Base-by-base conservation (phyloP, 2,888 invertebrate genomes). In the Apotomis capreana region DNA sequence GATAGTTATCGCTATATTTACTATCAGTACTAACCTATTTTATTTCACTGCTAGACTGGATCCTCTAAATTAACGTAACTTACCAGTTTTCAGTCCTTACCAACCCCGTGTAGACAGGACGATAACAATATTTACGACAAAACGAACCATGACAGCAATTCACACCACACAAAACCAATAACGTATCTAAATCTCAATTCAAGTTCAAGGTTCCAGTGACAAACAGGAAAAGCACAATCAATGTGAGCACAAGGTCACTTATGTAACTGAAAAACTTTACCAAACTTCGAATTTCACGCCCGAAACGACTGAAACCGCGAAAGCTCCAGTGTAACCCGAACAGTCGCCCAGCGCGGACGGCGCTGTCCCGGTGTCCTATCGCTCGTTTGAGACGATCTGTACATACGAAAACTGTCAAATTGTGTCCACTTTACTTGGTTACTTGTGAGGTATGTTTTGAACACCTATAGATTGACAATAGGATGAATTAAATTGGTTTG, bases 241-340 rank as follows among this genome's bases (percentile, higher is more conserved):
- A 63, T 63, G 63, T n/a, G 36, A 36, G 4, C 12, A 4, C 64
- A 64, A 64, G 64, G 64, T 44, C 64, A 9, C 40, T 64, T 64
- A 51, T 54, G 15, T 64, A 64, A 61, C 61, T 3, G 36, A 12
- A 15, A 61, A 65, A 65, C 9, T 65, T 65, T 40, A 46, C 46
- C 55, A 65, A 65, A 65, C 55, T 65, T 64, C 64, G 10, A 13
- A 63, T 52, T 40, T 40, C 40, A 40, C 40, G 64, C 8, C 64
- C 55, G 64, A 64, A 64, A 64, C 15, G 26, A 15, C 65, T 57
- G 54, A 36, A 57, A 36, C 5, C 15, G 54, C 46, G 54, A 36
- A 57, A 46, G 64, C 65, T 65, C n/a, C 65, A 65, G 65, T 65
- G 13, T 55, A 40, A 54, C 15, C 55, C 55, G 15, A 44, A 26